phyloP scores from a whole-genome alignment of 2,113 vertebrate genomes.

The Anarrhichthys ocellatus region DNA sequence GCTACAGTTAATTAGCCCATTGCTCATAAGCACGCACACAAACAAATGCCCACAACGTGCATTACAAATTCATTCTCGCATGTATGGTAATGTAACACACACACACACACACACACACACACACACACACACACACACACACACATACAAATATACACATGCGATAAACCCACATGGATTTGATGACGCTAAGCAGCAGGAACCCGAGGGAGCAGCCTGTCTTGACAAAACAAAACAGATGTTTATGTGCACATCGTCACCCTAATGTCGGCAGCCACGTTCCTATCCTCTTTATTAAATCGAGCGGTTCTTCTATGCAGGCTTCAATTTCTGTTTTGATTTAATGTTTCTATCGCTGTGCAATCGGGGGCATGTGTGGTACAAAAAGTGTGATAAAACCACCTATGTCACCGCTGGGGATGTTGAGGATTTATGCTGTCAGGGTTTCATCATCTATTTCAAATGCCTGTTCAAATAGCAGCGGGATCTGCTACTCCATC shows the following conservation, averaged over 20 bases:
- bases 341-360: constrained; percentile 33
- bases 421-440: constrained; percentile 51
- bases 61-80: constrained; percentile 25
- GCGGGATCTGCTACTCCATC: neutral
- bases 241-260: constrained; percentile 68
- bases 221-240: constrained; percentile 76
- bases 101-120: neutral
- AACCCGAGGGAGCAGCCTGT: constrained; percentile 66
- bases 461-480: constrained; percentile 33
- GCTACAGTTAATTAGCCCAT: constrained; percentile 56
- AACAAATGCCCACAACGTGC: neutral
- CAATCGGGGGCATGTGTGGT: constrained; percentile 24
- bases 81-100: constrained; percentile 37
- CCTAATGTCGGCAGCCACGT: constrained; percentile 56
- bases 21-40: constrained; percentile 20
- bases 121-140: constrained; percentile 12
- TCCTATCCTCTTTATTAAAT: constrained; percentile 53
- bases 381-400: constrained; percentile 48
- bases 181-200: constrained; percentile 61
- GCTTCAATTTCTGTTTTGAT: constrained; percentile 47
- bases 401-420: constrained; percentile 40
- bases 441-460: constrained; percentile 52
- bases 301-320: neutral
- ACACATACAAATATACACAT: neutral
- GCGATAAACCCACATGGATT: constrained; percentile 61